These are phyloP conservation scores for Drosophila multiciliata DNA, from an alignment of 2,888 invertebrate genomes.

Conservation along the genomic window DNA sequence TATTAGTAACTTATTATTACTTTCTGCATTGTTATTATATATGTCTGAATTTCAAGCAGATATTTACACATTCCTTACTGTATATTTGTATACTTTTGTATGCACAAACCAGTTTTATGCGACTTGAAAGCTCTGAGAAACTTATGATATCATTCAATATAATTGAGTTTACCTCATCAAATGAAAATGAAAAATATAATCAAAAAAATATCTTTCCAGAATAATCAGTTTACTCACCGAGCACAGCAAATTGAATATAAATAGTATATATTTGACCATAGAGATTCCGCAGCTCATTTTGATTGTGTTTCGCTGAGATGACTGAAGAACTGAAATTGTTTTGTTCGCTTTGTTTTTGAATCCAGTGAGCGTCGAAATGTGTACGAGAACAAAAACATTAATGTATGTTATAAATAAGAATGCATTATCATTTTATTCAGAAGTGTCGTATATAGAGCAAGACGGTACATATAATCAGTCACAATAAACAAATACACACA, in stretches of 20 bases:
- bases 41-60: not conserved
- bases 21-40: not conserved
- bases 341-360: conserved; percentile 9
- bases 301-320: conserved; percentile 61
- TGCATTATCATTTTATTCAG: conserved; percentile 46
- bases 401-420: conserved; percentile 43
- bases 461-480: conserved; percentile 4
- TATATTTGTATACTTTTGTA: conserved; percentile 1
- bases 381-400: conserved; percentile 33
- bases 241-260: conserved; percentile 91
- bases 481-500: conserved; percentile 27
- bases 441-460: conserved; percentile 26
- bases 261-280: conserved; percentile 93
- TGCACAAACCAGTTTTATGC: conserved; percentile 61
- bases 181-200: conserved; percentile 29
- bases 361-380: conserved; percentile 21
- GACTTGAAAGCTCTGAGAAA: conserved; percentile 8
- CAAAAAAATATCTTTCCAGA: conserved; percentile 3
- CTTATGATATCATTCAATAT: conserved; percentile 60
- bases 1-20: not conserved
- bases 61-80: conserved; percentile 8
- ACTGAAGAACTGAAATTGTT: conserved; percentile 57
- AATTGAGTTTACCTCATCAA: conserved; percentile 27
- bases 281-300: conserved; percentile 91
- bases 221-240: conserved; percentile 88